Base-by-base conservation (phyloP, 2,797 vertebrate genomes). In the Protosalanx chinensis region DNA sequence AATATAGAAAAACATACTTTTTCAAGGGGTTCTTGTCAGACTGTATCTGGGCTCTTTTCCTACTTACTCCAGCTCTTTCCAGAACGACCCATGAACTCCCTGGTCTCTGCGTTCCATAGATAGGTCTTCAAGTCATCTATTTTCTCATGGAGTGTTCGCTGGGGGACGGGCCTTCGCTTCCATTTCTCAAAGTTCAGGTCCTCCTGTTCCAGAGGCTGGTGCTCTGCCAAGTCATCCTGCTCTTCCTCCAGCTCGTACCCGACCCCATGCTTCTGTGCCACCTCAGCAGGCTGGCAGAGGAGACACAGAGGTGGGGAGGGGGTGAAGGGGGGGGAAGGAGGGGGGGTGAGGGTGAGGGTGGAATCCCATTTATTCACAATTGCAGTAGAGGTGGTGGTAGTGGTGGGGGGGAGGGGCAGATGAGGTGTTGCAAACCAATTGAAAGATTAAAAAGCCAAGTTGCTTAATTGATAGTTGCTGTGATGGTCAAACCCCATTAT, bases 41-140 rank as follows among this genome's bases (percentile, higher is more conserved):
- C 12, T 20, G 20, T 27, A 13, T 8, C 3, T 56, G 51, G 18
- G 18, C 51, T 56, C 51, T 56, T 16, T 56, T 15, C 80, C 66
- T 86, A 96, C 97, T 95, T 94, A 98, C 96, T 93, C 96, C 96
- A 97, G 90, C 95, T 98, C 91, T 95, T 95, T 81, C 93, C 94
- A 18, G 96, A 93, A 90, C 94, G 95, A 76, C 96, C 97, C 94
- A 99, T 92, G 91, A 95, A 97, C 78, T 96, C 94, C 74, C 92
- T 94, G 86, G 95, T 96, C 88, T 97, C 96, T 0, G 95, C 95
- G 84, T 99, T 98, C 97, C 95, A 98, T 76, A 98, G 84, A 91
- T 96, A 97, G 51, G 81, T 91, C 86, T 95, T 97, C 73, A 97
- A 18, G 79, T 92, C 92, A 15, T 86, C 91, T 77, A 94, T 93